Conservation (phyloP, 1,140 invertebrate species). For the Berghia stephanieae region DNA sequence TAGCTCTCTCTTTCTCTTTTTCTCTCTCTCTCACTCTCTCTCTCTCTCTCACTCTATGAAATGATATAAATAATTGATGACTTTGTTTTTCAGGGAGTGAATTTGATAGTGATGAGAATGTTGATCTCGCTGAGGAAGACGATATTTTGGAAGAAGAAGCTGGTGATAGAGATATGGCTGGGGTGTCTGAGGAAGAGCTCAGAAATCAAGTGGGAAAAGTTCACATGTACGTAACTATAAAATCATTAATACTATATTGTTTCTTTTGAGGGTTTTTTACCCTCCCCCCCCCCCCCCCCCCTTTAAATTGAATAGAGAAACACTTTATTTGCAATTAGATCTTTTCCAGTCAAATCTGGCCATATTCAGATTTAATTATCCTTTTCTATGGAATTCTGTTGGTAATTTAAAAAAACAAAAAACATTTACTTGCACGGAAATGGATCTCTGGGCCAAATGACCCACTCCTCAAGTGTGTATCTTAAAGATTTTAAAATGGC, state of each 20-base stretch:
- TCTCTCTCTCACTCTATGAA: not conserved
- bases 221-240: slow-evolving; percentile 56
- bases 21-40: too few relatives aligned
- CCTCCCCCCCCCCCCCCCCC: not conserved
- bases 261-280: not conserved
- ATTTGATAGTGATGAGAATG: slow-evolving; percentile 63
- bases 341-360: not conserved
- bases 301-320: not conserved
- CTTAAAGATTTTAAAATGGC: too few relatives aligned
- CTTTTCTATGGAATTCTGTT: not conserved
- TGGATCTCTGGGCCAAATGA: too few relatives aligned
- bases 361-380: not conserved
- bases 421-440: too few relatives aligned
- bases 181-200: slow-evolving; percentile 68
- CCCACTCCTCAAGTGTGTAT: too few relatives aligned
- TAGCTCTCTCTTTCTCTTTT: too few relatives aligned
- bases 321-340: not conserved
- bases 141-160: slow-evolving; percentile 79
- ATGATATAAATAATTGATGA: not conserved
- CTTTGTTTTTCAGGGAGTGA: slow-evolving; percentile 59
- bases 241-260: not conserved
- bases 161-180: slow-evolving; percentile 75
- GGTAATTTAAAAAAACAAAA: too few relatives aligned
- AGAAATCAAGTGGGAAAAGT: slow-evolving; percentile 67
- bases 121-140: slow-evolving; percentile 77